Evolutionary conservation across 1,140 invertebrate species (phyloP).

Genomic region (Trichogramma pretiosum): DNA sequence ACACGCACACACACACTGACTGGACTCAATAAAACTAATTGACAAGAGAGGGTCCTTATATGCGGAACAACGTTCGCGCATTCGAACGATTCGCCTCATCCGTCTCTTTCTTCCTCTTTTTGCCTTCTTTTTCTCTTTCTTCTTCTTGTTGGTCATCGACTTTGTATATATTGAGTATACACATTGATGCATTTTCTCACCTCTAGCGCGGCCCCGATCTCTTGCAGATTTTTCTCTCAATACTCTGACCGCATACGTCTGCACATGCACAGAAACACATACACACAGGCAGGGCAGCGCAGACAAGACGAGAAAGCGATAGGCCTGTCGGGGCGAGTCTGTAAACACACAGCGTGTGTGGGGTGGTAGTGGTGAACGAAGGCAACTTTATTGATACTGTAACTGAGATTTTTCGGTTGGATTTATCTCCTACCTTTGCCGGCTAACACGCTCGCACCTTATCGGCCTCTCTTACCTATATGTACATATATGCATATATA

Average conservation of each 20-base stretch:
- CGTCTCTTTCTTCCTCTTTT: conserved; percentile 14
- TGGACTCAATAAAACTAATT: too few species aligned
- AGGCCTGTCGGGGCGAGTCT: conserved; percentile 26
- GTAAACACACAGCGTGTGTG: too few species aligned
- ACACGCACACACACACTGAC: too few species aligned
- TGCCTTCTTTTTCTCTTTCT: conserved; percentile 15
- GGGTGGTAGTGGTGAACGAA: conserved; percentile 19
- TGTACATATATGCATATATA: too few species aligned
- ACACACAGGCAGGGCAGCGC: neutral
- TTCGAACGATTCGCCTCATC: too few species aligned
- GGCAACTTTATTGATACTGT: conserved; percentile 31
- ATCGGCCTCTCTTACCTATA: conserved; percentile 13
- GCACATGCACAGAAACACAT: neutral
- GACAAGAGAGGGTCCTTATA: too few species aligned
- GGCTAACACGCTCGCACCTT: conserved; percentile 16
- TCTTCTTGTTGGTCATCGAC: conserved; percentile 20
- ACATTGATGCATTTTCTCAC: conserved; percentile 1
- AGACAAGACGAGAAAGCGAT: conserved; percentile 24
- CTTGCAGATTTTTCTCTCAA: conserved; percentile 8
- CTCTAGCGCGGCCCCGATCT: too few species aligned
- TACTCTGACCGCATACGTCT: conserved; percentile 5
- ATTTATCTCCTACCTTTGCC: conserved; percentile 18
- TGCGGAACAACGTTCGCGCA: too few species aligned
- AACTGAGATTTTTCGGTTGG: conserved; percentile 26
- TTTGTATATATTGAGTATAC: too few species aligned